Base-by-base conservation (phyloP, 2,113 vertebrate genomes). In the Phainopepla nitens region DNA sequence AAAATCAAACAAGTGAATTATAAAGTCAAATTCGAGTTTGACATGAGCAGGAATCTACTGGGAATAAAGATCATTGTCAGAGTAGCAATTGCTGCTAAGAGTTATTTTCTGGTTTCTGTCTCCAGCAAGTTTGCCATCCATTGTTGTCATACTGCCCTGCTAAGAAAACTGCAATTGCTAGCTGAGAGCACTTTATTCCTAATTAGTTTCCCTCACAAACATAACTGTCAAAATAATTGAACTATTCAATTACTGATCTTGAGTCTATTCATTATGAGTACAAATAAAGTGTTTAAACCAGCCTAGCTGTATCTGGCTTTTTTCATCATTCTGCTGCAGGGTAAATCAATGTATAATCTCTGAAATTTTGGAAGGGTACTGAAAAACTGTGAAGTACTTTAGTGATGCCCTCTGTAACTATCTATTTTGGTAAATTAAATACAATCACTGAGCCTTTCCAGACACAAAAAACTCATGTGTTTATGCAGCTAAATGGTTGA, bases 201-300 rank as follows among this genome's bases (percentile, higher is more conserved):
- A 77, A 87, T 87, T 89, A 94, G 54, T 73, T 91, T 72, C 9
- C 33, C 22, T 79, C 54, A 65, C 23, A 92, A 89, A 89, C 14
- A 39, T 53, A 81, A 39, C 56, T 94, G 72, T 93, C 84, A 95
- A 94, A 96, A 87, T 90, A 90, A 82, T 76, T 73, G 47, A 94
- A 75, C 77, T 84, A 47, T 54, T 87, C 42, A 81, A 77, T 76
- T 94, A 73, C 57, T 94, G 81, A 87, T 87, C 56, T 83, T 24
- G 15, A 68, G 44, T 76, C 84, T 53, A 51, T 61, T 85, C 35
- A 79, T 89, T 87, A 51, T 49, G 39, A 85, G 53, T 68, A 87
- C 28, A 71, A 91, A 84, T 89, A 68, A 82, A 81, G 27, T 51
- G 44, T 91, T 85, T 82, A 91, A 84, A 87, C 7, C 41, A 87